Evolutionary conservation across 2,888 invertebrate genomes (phyloP), one percentile per base, ranked within the genome.

Genomic region (Seira musarum): DNA sequence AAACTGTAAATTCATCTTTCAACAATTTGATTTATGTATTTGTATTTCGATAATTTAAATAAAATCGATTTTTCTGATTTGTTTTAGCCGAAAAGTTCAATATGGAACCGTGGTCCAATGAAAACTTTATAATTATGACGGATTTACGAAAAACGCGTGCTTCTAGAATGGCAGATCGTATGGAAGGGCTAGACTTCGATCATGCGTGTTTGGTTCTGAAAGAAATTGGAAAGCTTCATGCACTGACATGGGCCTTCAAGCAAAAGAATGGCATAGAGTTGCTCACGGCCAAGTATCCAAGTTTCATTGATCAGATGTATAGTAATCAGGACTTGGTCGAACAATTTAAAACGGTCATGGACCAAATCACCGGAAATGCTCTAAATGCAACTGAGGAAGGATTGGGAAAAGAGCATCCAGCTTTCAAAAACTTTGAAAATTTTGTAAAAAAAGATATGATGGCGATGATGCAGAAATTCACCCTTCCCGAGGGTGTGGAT

Each of bases 91-190:
- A 35, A 15, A 70, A 70, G 40, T 78, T 66, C 61, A 71, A 57
- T 21, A 35, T 24, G 17, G 61, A 22, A 10, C 66, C 60, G 8
- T 78, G 77, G 77, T 25, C 66, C 1, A 71, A 57, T 0, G 77
- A 78, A 66, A 78, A 71, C 21, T 78, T 78, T 15, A 66, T 78
- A 19, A 24, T 78, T 5, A 71, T 78, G 77, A 71, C 77, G 8
- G 77, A 78, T 40, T 30, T 78, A 2, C 69, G 77, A 15, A 78
- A 75, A 40, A 67, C 68, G 0, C 57, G 21, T 3, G 86, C 84
- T 0, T 87, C 68, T 67, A 69, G 40, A 57, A 87, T 87, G 87
- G 81, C 72, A 2, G 78, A 85, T 21, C 78, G 84, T 15, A 25
- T 21, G 0, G 6, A 19, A 0, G 85, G 85, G 0, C 64, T 87